A percentile compares a stretch with the other conserved stretches of the same genome.
phyloP scores from a whole-genome alignment of 2,113 vertebrate genomes.

The Marmota flaviventris region DNA sequence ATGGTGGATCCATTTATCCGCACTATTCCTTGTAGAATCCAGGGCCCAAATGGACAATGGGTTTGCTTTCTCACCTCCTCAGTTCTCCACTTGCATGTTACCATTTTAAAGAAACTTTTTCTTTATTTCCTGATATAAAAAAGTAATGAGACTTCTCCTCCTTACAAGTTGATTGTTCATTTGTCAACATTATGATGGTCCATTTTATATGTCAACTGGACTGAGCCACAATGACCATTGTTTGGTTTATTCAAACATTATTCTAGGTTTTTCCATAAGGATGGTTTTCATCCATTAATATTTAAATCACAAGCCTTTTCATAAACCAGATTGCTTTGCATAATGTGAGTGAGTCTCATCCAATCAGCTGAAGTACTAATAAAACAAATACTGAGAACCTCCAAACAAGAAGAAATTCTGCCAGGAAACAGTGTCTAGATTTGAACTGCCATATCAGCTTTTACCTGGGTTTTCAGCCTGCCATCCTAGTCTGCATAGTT shows the following conservation, averaged over 20 bases:
- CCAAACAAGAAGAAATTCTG: neutral
- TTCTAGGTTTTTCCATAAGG: neutral
- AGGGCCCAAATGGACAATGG: neutral
- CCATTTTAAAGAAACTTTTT: neutral
- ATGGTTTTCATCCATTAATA: neutral
- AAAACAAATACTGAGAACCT: neutral
- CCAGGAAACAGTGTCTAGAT: neutral
- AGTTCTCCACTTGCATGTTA: neutral
- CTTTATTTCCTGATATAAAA: neutral
- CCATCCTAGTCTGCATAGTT: neutral
- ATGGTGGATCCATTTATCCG: neutral
- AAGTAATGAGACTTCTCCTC: neutral
- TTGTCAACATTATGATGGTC: neutral
- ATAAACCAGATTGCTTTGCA: neutral
- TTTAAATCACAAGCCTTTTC: neutral
- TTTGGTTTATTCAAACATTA: neutral
- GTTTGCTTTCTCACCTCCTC: neutral
- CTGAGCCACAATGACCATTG: neutral
- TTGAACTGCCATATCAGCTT: neutral
- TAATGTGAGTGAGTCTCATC: neutral
- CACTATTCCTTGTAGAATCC: neutral
- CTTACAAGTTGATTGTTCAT: neutral
- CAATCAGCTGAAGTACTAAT: neutral
- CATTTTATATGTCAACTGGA: neutral
- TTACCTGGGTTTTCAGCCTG: neutral